Conservation (phyloP, 35 echinoderm and acorn worm genomes). For the Heliocidaris erythrogramma region DNA sequence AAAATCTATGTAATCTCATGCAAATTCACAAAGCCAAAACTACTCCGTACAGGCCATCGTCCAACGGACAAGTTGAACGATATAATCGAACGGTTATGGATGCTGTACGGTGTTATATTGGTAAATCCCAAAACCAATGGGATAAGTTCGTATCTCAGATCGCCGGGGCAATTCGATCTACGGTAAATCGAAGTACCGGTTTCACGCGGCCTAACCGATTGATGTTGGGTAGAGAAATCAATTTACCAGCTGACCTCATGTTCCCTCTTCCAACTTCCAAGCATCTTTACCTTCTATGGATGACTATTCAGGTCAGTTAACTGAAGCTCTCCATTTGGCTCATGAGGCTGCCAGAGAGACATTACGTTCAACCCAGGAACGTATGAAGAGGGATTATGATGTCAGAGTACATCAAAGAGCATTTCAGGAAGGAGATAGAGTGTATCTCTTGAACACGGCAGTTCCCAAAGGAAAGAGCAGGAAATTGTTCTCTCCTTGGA, state of each 20-base stretch:
- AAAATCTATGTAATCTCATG: no score
- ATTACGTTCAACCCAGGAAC: conserved; percentile 13
- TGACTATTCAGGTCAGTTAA: not conserved
- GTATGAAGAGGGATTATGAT: conserved; percentile 49
- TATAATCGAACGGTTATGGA: no score
- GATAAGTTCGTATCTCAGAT: no score
- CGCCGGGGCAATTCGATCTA: no score
- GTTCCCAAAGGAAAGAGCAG: conserved; percentile 44
- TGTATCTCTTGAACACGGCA: conserved; percentile 51
- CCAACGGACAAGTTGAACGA: no score
- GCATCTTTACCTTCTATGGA: not conserved
- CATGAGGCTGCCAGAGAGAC: conserved; percentile 27
- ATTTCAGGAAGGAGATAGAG: conserved; percentile 33
- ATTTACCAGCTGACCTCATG: conserved; percentile 55
- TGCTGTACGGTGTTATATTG: no score
- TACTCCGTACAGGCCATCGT: no score
- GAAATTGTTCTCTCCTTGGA: conserved; percentile 53
- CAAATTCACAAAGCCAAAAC: no score
- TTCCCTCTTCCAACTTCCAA: not conserved
- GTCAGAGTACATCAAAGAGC: not conserved
- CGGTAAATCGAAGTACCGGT: no score
- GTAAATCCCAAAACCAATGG: no score
- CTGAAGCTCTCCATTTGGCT: conserved; percentile 4
- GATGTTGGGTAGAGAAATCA: conserved; percentile 53
- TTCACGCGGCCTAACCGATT: no score